Evolutionary conservation across 2,113 vertebrate species (phyloP).

Genomic region (Aspiorhynchus laticeps): DNA sequence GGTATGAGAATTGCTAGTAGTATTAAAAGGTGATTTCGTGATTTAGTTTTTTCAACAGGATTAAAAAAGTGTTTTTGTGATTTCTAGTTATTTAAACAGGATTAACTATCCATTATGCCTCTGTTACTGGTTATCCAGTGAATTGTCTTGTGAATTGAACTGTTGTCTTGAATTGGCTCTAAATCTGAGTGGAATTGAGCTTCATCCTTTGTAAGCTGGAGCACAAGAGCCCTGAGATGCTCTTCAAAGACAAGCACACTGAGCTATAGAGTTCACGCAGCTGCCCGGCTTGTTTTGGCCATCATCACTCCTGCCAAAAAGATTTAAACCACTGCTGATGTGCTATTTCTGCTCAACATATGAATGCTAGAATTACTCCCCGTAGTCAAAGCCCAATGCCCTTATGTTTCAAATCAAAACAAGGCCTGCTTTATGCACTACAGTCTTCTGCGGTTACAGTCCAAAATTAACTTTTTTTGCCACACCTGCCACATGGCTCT

Average conservation of each 20-base stretch:
- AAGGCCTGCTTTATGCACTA: not conserved
- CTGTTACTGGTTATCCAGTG: not conserved
- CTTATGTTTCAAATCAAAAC: conserved; percentile 37
- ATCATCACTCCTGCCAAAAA: not conserved
- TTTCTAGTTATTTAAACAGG: not conserved
- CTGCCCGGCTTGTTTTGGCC: conserved; percentile 21
- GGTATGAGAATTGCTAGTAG: not conserved
- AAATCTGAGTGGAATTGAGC: not conserved
- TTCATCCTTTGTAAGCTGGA: not conserved
- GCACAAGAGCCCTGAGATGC: conserved; percentile 10
- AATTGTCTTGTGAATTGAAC: not conserved
- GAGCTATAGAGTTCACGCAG: not conserved
- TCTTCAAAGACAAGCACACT: conserved; percentile 17
- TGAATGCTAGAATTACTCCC: conserved; percentile 37
- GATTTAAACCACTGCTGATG: conserved; percentile 28
- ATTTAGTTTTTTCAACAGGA: not conserved
- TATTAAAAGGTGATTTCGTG: not conserved
- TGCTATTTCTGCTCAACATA: conserved; percentile 42
- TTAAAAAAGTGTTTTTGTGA: not conserved
- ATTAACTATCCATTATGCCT: not conserved
- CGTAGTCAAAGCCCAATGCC: conserved; percentile 25
- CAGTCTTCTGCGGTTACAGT: not conserved
- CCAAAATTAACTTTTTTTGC: not conserved
- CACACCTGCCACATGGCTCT: not conserved
- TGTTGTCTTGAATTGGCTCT: not conserved